Base-by-base conservation (phyloP, 2,113 vertebrate genomes). In the Crocuta crocuta region DNA sequence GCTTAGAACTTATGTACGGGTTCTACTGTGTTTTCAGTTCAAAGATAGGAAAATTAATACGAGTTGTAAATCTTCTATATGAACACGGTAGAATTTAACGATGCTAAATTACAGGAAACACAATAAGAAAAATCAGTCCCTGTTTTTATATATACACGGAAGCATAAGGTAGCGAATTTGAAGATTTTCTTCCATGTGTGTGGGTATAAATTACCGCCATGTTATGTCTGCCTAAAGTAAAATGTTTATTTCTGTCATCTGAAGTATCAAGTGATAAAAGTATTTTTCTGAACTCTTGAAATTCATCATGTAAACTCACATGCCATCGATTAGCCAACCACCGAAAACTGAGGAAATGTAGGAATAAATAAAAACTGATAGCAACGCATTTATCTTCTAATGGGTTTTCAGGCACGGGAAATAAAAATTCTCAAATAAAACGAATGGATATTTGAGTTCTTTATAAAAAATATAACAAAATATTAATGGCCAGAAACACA, bases 391-490 rank as follows among this genome's bases (percentile, higher is more conserved):
- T 93, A 50, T n/a, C 48, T 96, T 83, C 43, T 50, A 81, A 43
- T 81, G 45, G 24, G 39, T 88, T 95, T 95, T 94, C 24, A 83
- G 90, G 35, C 28, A 88, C 79, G 96, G 28, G 39, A 94, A 96
- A 81, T 80, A 43, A 91, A 88, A 88, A 88, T 70, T 88, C 53
- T 86, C 74, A 93, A 80, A 81, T 81, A 43, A 83, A 93, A 86
- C 73, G 28, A 97, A 82, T 55, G 23, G 24, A 43, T 96, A 78
- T 87, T 83, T 66, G 83, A 35, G 19, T 88, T 97, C 88, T 95
- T 73, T 92, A 76, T 90, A 83, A 96, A 97, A 97, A 94, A 92
- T 50, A 8, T 10, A 86, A 78, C 43, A 85, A 91, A 93, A 78
- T 76, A 12, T 43, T 73, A 89, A 43, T 78, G 65, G 68, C 24